Base-by-base conservation (phyloP, 2,797 vertebrate genomes). In the Loriculus beryllinus region DNA sequence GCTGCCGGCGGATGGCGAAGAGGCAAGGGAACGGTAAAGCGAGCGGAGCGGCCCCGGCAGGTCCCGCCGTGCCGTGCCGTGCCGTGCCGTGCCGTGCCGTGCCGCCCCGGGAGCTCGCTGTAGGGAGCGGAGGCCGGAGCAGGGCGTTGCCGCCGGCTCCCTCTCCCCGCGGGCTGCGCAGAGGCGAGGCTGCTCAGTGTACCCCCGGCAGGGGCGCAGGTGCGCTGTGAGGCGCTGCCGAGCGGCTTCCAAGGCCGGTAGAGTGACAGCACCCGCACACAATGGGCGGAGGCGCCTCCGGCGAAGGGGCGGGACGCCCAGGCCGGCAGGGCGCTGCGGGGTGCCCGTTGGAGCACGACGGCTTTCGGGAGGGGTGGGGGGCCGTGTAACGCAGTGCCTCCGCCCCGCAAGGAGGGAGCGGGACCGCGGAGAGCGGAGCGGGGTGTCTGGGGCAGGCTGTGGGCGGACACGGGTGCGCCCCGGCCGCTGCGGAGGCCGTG, bases 221-320 rank as follows among this genome's bases (percentile, higher is more conserved):
- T 67, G 69, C 52, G 15, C 29, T 4, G 14, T 1, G 7, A 45
- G 20, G 23, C 33, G 9, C 52, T 5, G 12, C 42, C 10, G 26
- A 19, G 12, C 39, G 4, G 9, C 2, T 31, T 6, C 8, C 1
- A 7, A 2, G 12, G 22, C 82, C 47, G 29, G 21, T n/a, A 25
- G 72, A 86, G 39, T 29, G 92, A 69, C 77, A 54, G 63, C 64
- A 2, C 2, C 8, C 2, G 0, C 2, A 9, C 0, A 68, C 81
- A 86, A 47, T 72, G 26, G 37, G 12, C 4, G 15, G 7, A 3
- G 12, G 21, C 8, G 10, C 2, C 33, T 23, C 20, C 4, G 3
- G 48, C 6, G 22, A 26, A 0, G 17, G 43, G 67, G 65, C 25
- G 62, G 42, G 28, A 21, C 33, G 3, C 16, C 7, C 4, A 1